Percentiles rank a stretch among this genome's conserved stretches.
These are phyloP conservation scores for Nephrotoma flavescens DNA, from an alignment of 2,888 invertebrate species.

Conservation along the genomic window DNA sequence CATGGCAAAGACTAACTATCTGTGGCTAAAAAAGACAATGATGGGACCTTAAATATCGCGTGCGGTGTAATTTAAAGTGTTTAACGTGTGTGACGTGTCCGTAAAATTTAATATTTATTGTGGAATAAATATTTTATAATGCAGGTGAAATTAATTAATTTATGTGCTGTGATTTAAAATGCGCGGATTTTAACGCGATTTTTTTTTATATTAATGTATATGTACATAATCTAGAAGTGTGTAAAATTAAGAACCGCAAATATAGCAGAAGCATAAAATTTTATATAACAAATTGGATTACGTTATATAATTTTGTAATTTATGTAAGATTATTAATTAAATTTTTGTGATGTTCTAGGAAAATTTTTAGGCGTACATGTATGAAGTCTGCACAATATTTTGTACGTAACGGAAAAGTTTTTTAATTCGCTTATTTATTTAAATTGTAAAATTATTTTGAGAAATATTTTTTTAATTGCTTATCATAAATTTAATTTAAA, in stretches of 20 bases:
- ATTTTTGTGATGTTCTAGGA: neutral
- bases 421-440: too few relatives aligned
- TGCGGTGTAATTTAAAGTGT: neutral
- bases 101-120: neutral
- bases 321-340: neutral
- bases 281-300: neutral
- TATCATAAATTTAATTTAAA: too few relatives aligned
- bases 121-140: neutral
- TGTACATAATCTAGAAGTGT: neutral
- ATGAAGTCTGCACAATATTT: neutral
- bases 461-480: too few relatives aligned
- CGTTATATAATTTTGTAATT: neutral
- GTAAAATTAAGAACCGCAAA: neutral
- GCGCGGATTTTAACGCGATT: neutral
- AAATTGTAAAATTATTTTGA: too few relatives aligned
- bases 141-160: neutral
- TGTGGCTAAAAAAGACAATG: neutral
- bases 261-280: neutral
- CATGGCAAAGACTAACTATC: neutral
- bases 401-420: too few relatives aligned
- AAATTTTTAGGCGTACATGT: neutral
- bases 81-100: too few relatives aligned
- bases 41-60: neutral
- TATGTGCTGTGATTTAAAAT: neutral
- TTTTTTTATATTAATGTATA: neutral